phyloP scores from a whole-genome alignment of 2,113 vertebrate genomes.

The Acanthochromis polyacanthus region DNA sequence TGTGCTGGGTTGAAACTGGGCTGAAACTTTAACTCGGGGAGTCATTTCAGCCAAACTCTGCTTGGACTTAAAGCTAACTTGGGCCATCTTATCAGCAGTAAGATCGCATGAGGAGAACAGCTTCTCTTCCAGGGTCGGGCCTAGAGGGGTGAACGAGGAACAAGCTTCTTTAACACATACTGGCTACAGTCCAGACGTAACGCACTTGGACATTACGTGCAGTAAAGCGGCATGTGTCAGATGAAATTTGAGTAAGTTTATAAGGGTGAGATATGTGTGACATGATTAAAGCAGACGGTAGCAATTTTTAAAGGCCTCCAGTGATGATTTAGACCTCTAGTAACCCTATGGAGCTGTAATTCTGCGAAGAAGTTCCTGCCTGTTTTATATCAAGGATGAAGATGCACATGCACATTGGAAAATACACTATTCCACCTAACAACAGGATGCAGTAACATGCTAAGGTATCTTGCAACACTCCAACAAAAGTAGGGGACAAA shows the following conservation, averaged over 20 bases:
- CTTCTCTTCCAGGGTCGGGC: constrained; percentile 94
- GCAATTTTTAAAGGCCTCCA: not conserved
- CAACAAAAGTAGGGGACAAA: not conserved
- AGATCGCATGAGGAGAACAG: constrained; percentile 90
- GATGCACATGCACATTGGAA: not conserved
- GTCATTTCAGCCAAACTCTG: constrained; percentile 80
- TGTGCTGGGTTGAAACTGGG: constrained; percentile 86
- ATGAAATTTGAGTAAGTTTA: too few relatives aligned
- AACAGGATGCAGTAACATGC: too few relatives aligned
- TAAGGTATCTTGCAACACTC: not conserved
- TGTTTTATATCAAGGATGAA: not conserved
- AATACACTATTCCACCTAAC: too few relatives aligned
- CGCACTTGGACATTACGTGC: not conserved
- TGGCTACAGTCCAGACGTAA: not conserved
- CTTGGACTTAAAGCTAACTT: constrained; percentile 87
- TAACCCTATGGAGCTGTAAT: not conserved
- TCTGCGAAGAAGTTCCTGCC: too few relatives aligned
- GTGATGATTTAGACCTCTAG: not conserved
- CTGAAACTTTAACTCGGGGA: constrained; percentile 82
- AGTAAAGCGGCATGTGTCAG: too few relatives aligned
- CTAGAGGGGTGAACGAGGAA: constrained; percentile 89
- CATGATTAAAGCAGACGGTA: not conserved
- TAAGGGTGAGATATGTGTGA: not conserved
- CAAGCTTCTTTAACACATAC: constrained; percentile 57
- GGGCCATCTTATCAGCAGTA: constrained; percentile 87